These are phyloP conservation scores for Sminthurinus aureus DNA, from an alignment of 2,888 invertebrate genomes.

Conservation along the genomic window DNA sequence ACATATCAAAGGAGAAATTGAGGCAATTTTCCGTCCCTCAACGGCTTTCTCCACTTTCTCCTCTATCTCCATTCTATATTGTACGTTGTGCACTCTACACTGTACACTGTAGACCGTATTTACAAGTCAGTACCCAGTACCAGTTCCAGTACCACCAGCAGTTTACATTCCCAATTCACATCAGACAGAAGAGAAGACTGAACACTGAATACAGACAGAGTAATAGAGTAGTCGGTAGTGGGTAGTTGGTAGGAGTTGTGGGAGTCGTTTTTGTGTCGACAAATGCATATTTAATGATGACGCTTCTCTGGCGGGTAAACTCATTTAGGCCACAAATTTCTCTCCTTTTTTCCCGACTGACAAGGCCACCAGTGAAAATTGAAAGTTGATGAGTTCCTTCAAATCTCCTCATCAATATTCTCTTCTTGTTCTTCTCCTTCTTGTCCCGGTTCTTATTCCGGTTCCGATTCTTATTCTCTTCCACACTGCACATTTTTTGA, in stretches of 20 bases:
- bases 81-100: not conserved
- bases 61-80: not conserved
- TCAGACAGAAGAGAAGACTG: not conserved
- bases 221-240: not conserved
- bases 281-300: conserved; percentile 44
- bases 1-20: conserved; percentile 40
- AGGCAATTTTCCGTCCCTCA: conserved; percentile 23
- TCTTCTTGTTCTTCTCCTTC: not conserved
- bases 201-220: not conserved
- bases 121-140: too few relatives aligned
- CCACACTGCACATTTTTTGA: not conserved
- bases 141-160: too few relatives aligned
- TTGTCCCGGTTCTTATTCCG: not conserved
- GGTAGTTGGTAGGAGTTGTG: not conserved
- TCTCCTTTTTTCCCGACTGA: not conserved
- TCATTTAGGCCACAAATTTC: conserved; percentile 1
- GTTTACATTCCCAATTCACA: too few relatives aligned
- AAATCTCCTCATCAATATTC: not conserved
- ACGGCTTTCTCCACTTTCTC: not conserved
- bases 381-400: conserved; percentile 14
- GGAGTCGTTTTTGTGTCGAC: conserved; percentile 14
- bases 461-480: not conserved
- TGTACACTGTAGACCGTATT: too few relatives aligned
- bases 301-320: conserved; percentile 13
- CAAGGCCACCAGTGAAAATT: not conserved